phyloP scores from a whole-genome alignment of 2,888 invertebrate species.

The Clivina fossor region DNA sequence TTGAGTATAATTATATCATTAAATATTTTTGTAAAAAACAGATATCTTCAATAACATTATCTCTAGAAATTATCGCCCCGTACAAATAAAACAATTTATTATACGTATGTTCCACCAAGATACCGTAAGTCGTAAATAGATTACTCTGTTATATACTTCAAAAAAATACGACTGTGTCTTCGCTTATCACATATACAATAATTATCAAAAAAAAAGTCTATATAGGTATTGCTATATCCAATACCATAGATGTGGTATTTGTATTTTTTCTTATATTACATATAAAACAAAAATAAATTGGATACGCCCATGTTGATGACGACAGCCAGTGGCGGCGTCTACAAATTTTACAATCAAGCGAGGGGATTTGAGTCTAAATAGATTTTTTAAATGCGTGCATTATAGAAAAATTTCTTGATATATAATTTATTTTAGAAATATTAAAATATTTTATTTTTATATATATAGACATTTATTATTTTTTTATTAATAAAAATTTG shows the following conservation, averaged over 20 bases:
- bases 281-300: conserved; percentile 2
- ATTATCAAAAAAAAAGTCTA: conserved; percentile 24
- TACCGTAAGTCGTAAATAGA: conserved; percentile 22
- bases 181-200: conserved; percentile 28
- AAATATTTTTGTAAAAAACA: not conserved
- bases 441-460: no score
- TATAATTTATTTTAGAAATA: no score
- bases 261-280: conserved; percentile 14
- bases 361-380: no score
- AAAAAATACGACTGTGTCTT: conserved; percentile 23
- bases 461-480: no score
- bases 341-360: no score
- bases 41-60: not conserved
- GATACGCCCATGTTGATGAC: no score
- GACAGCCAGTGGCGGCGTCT: no score
- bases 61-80: not conserved
- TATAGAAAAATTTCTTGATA: no score
- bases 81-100: not conserved
- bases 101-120: conserved; percentile 2
- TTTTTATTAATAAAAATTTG: no score
- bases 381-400: no score
- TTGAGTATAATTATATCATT: not conserved
- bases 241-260: conserved; percentile 2
- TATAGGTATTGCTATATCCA: conserved; percentile 8
- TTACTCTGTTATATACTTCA: conserved; percentile 19